A percentile compares a stretch with the other conserved stretches of the same genome.
phyloP scores from a whole-genome alignment of 2,797 vertebrate genomes.

The Sphaeramia orbicularis region DNA sequence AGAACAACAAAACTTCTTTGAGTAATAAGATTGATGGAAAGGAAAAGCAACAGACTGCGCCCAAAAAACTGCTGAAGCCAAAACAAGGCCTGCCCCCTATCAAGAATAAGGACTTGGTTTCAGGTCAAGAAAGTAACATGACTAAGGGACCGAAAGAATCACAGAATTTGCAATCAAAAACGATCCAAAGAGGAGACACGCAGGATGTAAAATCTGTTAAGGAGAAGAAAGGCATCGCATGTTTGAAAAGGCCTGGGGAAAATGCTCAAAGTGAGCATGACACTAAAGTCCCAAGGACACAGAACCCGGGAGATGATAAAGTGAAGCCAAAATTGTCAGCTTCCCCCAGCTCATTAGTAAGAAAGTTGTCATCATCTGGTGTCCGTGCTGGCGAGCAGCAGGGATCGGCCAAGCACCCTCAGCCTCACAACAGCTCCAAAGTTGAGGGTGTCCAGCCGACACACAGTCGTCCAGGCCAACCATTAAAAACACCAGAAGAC shows the following conservation, averaged over 20 bases:
- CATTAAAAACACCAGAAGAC: conserved; percentile 78
- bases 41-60: conserved; percentile 56
- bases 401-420: conserved; percentile 56
- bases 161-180: conserved; percentile 71
- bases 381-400: conserved; percentile 75
- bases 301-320: conserved; percentile 70
- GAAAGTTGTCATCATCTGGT: conserved; percentile 79
- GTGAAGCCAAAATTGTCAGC: conserved; percentile 76
- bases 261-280: conserved; percentile 74
- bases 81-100: conserved; percentile 64
- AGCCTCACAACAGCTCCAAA: conserved; percentile 79
- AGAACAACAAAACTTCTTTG: conserved; percentile 35
- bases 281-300: conserved; percentile 90
- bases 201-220: conserved; percentile 73
- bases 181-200: conserved; percentile 70
- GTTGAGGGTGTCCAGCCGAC: conserved; percentile 74
- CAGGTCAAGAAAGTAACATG: conserved; percentile 57
- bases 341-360: conserved; percentile 59
- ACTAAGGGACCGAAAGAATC: conserved; percentile 68
- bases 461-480: conserved; percentile 69
- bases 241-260: conserved; percentile 85
- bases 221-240: conserved; percentile 70
- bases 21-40: conserved; percentile 54
- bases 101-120: conserved; percentile 75
- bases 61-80: conserved; percentile 71